These are phyloP conservation scores for Taurulus bubalis DNA, from an alignment of 2,113 vertebrate species.

Conservation along the genomic window DNA sequence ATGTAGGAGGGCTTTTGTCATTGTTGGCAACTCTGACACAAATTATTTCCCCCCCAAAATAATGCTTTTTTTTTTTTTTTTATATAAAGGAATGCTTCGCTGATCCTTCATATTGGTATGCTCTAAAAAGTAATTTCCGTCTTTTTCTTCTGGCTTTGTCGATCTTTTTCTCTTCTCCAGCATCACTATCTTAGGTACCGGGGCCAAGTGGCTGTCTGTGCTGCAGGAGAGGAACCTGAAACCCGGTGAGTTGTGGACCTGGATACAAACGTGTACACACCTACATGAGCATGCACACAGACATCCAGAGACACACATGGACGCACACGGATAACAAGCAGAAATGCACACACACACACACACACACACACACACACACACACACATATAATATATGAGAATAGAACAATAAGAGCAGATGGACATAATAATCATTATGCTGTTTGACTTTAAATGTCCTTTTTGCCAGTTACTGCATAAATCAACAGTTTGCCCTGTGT, in stretches of 20 bases:
- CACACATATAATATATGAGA: background rate
- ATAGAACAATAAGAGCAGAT: constrained; percentile 57
- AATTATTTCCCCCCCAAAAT: background rate
- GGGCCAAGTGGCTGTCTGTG: constrained; percentile 96
- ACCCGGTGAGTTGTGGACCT: constrained; percentile 86
- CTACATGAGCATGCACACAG: background rate
- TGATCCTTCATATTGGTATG: background rate
- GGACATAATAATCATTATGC: constrained; percentile 52
- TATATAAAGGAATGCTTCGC: background rate
- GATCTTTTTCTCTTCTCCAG: constrained; percentile 73
- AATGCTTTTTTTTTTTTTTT: background rate
- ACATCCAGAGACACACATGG: constrained; percentile 34
- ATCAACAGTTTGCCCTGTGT: constrained; percentile 44
- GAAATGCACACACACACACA: background rate
- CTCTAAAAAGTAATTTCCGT: background rate
- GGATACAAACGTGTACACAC: background rate
- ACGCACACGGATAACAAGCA: constrained; percentile 40
- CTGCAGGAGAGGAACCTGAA: constrained; percentile 92
- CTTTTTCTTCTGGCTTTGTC: background rate
- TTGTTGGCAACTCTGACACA: constrained; percentile 42
- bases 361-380: constrained; percentile 33
- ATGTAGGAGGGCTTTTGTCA: constrained; percentile 57
- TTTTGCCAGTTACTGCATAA: constrained; percentile 38
- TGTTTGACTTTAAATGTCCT: constrained; percentile 51
- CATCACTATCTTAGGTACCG: constrained; percentile 95